Percentiles rank a stretch among this genome's conserved stretches.
These are phyloP conservation scores for Meteorus colon DNA, from an alignment of 2,888 invertebrate species.

Conservation along the genomic window DNA sequence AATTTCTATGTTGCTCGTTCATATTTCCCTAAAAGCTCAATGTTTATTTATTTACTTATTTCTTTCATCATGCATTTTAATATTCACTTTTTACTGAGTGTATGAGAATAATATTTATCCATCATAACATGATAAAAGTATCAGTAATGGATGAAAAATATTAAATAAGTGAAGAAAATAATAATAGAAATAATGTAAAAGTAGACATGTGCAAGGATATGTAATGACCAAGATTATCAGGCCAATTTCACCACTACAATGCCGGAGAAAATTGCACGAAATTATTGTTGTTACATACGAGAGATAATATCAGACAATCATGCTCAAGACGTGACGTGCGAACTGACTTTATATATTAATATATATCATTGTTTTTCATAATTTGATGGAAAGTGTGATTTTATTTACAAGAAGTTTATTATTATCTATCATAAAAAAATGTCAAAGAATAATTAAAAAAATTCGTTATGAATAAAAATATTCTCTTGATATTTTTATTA, in stretches of 20 bases:
- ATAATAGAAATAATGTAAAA: background rate
- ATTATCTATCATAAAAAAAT: no score
- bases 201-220: background rate
- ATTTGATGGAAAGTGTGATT: conserved; percentile 36
- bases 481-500: background rate
- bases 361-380: conserved; percentile 33
- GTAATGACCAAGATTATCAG: conserved; percentile 10
- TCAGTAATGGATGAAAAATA: background rate
- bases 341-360: conserved; percentile 27
- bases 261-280: conserved; percentile 8
- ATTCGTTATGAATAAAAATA: no score
- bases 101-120: no score
- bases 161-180: background rate
- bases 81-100: background rate
- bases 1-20: background rate
- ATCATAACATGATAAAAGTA: no score
- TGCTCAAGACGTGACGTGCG: conserved; percentile 15
- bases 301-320: conserved; percentile 38
- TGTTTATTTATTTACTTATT: background rate
- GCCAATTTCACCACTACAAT: conserved; percentile 30
- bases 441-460: no score
- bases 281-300: conserved; percentile 30
- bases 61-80: background rate
- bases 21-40: background rate
- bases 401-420: conserved; percentile 11